Evolutionary conservation across 1,140 invertebrate genomes (phyloP).

Genomic region (Danaus plexippus): DNA sequence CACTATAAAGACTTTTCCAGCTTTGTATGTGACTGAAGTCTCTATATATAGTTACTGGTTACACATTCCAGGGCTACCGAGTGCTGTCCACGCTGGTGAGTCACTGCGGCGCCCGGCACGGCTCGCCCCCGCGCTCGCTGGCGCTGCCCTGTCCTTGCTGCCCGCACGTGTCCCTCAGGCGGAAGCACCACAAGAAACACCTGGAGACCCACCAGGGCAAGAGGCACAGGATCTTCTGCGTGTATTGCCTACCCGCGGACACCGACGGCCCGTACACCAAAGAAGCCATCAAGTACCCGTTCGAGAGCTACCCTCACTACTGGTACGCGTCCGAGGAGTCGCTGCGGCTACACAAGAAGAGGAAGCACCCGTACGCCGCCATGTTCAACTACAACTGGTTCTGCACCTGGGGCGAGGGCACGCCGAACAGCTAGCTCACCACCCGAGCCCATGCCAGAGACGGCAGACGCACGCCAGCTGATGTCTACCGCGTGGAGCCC

Average conservation of each 20-base stretch:
- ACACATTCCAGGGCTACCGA: slow-evolving; percentile 45
- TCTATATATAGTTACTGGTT: too few relatives aligned
- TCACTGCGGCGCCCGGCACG: slow-evolving; percentile 48
- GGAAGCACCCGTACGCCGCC: slow-evolving; percentile 58
- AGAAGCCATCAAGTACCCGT: slow-evolving; percentile 46
- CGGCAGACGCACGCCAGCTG: too few relatives aligned
- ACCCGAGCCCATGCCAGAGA: too few relatives aligned
- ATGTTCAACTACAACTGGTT: slow-evolving; percentile 59
- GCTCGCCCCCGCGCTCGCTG: slow-evolving; percentile 34
- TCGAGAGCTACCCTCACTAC: slow-evolving; percentile 56
- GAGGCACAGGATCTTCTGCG: slow-evolving; percentile 48
- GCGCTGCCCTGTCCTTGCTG: slow-evolving; percentile 57
- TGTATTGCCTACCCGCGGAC: slow-evolving; percentile 55
- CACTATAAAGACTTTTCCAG: too few relatives aligned
- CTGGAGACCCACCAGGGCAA: slow-evolving; percentile 43
- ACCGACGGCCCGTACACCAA: slow-evolving; percentile 44
- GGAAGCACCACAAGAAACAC: slow-evolving; percentile 59
- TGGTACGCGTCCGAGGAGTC: slow-evolving; percentile 63
- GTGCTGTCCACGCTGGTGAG: slow-evolving; percentile 47
- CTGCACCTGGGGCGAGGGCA: slow-evolving; percentile 39
- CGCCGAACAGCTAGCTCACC: slow-evolving; percentile 44
- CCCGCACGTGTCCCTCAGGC: slow-evolving; percentile 48
- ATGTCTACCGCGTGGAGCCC: too few relatives aligned
- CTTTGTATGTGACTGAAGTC: too few relatives aligned
- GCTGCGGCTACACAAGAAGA: slow-evolving; percentile 50